Conservation (phyloP, 64 coral and sea anemone species). For the Pocillopora damicornis region DNA sequence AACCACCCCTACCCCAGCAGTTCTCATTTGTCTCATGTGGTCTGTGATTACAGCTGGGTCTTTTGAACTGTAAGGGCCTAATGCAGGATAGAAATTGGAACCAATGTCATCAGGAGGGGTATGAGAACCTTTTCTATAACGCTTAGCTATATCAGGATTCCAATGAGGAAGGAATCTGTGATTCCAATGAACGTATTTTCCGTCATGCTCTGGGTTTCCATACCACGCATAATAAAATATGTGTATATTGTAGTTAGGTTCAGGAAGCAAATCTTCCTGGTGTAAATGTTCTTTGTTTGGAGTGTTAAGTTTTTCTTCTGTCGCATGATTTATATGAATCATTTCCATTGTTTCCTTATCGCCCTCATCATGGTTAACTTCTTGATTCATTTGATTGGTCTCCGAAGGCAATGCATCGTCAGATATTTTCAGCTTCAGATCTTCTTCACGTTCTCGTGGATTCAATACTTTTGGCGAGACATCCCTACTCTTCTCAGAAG, state of each 20-base stretch:
- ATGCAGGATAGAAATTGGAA: conserved; percentile 89
- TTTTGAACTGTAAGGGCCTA: conserved; percentile 84
- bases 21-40: conserved; percentile 87
- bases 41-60: conserved; percentile 72
- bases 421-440: not conserved
- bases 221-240: conserved; percentile 98
- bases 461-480: not conserved
- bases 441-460: conserved; percentile 2
- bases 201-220: conserved; percentile 81
- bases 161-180: conserved; percentile 83
- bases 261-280: conserved; percentile 7
- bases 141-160: conserved; percentile 56
- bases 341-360: not conserved
- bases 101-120: conserved; percentile 88
- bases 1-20: conserved; percentile 81
- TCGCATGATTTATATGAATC: not conserved
- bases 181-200: conserved; percentile 93
- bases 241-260: conserved; percentile 84
- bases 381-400: not conserved
- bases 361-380: not conserved
- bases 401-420: not conserved
- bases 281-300: not conserved
- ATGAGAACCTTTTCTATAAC: conserved; percentile 58
- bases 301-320: not conserved
- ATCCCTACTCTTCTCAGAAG: not conserved